Evolutionary conservation across 2,888 invertebrate genomes (phyloP).

Genomic region (Cepaea hortensis): DNA sequence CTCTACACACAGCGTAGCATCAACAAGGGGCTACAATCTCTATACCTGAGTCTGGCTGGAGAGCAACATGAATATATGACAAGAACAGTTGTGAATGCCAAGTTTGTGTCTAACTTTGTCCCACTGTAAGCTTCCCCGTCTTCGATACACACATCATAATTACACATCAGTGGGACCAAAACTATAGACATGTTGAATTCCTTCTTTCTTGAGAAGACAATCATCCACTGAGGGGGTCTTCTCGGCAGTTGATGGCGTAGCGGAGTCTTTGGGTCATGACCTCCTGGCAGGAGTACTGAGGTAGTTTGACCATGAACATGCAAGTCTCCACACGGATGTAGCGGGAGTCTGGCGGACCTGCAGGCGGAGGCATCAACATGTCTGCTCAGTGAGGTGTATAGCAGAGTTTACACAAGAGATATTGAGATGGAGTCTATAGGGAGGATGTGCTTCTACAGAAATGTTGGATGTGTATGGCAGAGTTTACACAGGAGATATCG

Average conservation of each 20-base stretch:
- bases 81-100: too few species aligned
- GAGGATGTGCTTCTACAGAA: too few species aligned
- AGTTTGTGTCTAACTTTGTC: too few species aligned
- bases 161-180: not conserved
- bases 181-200: not conserved
- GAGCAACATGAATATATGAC: too few species aligned
- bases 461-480: too few species aligned
- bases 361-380: slow-evolving; percentile 8
- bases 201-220: not conserved
- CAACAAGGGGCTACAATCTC: too few species aligned
- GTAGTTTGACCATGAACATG: slow-evolving; percentile 76
- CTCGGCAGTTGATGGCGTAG: slow-evolving; percentile 74
- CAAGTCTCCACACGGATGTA: slow-evolving; percentile 76
- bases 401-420: too few species aligned
- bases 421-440: too few species aligned
- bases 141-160: not conserved
- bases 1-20: too few species aligned
- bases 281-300: slow-evolving; percentile 74
- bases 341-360: slow-evolving; percentile 72
- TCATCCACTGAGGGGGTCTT: slow-evolving; percentile 75
- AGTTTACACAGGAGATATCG: too few species aligned
- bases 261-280: slow-evolving; percentile 73
- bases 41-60: too few species aligned
- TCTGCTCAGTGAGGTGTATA: not conserved
- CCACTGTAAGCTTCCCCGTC: too few species aligned